A percentile compares a stretch with the other conserved stretches of the same genome.
These are phyloP conservation scores for Clepsis dumicolana DNA, from an alignment of 2,888 invertebrate genomes.

Conservation along the genomic window DNA sequence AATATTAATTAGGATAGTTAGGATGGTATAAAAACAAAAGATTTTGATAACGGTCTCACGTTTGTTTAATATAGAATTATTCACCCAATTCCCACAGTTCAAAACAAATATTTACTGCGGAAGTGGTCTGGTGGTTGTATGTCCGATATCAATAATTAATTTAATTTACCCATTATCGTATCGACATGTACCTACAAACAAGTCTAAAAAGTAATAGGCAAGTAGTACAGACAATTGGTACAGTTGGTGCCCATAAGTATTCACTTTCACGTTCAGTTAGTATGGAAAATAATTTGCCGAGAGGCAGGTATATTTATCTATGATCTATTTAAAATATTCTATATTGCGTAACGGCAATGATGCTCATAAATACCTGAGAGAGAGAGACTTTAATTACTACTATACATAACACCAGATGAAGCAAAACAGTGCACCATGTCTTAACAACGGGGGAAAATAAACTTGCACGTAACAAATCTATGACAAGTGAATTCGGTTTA, in stretches of 20 bases:
- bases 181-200: conserved; percentile 13
- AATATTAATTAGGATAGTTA: no score
- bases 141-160: conserved; percentile 25
- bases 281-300: no score
- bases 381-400: no score
- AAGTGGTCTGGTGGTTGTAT: conserved; percentile 52
- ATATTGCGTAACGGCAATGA: no score
- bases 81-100: conserved; percentile 68
- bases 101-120: conserved; percentile 66
- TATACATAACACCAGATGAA: background rate
- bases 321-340: no score
- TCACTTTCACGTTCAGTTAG: no score
- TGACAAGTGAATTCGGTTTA: conserved; percentile 55
- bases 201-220: background rate
- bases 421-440: background rate
- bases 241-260: no score
- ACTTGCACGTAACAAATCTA: conserved; percentile 26
- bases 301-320: no score
- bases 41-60: conserved; percentile 25
- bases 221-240: no score
- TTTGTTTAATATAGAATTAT: conserved; percentile 49
- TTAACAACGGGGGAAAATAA: conserved; percentile 9
- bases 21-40: conserved; percentile 24
- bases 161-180: background rate
- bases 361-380: no score